Evolutionary conservation across 2,888 invertebrate species (phyloP).

Genomic region (Chalcosyrphus nemorum): DNA sequence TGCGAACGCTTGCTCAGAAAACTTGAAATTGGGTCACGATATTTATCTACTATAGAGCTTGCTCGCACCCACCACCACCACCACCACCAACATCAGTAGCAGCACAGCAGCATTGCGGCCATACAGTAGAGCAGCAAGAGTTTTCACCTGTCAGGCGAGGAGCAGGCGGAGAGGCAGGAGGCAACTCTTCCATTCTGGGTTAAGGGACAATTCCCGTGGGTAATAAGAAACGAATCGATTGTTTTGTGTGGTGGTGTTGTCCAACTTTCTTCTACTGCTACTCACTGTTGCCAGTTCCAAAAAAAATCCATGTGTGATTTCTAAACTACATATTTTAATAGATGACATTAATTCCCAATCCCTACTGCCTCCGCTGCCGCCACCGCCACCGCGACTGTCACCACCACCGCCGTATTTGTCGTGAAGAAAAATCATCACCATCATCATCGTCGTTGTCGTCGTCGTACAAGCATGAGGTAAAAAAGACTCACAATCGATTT

Average conservation of each 20-base stretch:
- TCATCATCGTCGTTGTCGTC: too few species aligned
- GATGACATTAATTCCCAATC: conserved; percentile 70
- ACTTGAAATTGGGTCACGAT: conserved; percentile 76
- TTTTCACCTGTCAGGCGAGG: conserved; percentile 76
- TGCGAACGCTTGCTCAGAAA: conserved; percentile 74
- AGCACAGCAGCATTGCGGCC: too few species aligned
- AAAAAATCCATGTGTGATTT: conserved; percentile 67
- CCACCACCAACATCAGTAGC: too few species aligned
- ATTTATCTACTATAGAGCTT: conserved; percentile 71
- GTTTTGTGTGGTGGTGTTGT: conserved; percentile 67
- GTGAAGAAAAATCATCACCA: conserved; percentile 64
- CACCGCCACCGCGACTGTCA: too few species aligned
- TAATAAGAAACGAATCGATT: too few species aligned
- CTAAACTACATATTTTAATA: conserved; percentile 69
- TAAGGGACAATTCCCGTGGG: too few species aligned
- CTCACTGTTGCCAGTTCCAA: too few species aligned
- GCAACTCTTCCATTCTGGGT: too few species aligned
- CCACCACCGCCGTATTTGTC: conserved; percentile 33
- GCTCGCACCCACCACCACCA: conserved; percentile 62
- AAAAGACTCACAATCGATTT: conserved; percentile 71
- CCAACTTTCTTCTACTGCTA: conserved; percentile 57
- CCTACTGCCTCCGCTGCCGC: conserved; percentile 34
- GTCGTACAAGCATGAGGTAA: conserved; percentile 65
- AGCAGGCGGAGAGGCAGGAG: conserved; percentile 34
- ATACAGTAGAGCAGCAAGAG: conserved; percentile 74